Conservation (phyloP, 2,888 invertebrate species). For the Augochlorella aurata region DNA sequence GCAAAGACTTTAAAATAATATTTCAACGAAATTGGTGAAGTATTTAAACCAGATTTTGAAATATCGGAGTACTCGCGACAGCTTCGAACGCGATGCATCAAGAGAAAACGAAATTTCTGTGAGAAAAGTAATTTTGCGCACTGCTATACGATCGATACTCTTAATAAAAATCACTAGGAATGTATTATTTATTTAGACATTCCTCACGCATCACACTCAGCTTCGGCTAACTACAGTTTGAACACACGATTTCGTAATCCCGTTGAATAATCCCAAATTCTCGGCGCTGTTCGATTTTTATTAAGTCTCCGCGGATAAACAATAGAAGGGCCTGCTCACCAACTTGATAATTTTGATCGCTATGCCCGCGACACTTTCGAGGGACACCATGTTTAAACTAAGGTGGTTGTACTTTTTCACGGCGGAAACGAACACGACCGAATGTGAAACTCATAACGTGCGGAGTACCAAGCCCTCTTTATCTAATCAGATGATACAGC, state of each 20-base stretch:
- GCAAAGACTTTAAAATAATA: neutral
- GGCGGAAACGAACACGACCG: conserved; percentile 43
- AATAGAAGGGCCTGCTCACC: conserved; percentile 84
- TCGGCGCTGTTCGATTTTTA: neutral
- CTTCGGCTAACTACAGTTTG: neutral
- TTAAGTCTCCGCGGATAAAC: neutral
- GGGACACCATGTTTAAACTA: conserved; percentile 87
- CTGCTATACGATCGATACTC: neutral
- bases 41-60: neutral
- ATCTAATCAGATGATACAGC: conserved; percentile 80
- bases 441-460: conserved; percentile 53
- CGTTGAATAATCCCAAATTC: neutral
- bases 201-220: neutral
- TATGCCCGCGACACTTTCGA: conserved; percentile 91
- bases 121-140: neutral
- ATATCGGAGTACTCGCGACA: too few relatives aligned
- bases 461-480: conserved; percentile 77
- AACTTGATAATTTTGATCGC: conserved; percentile 91
- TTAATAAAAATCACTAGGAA: neutral
- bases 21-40: neutral
- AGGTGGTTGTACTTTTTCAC: conserved; percentile 28
- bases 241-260: neutral
- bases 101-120: neutral
- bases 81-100: neutral
- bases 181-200: neutral